phyloP scores from a whole-genome alignment of 2,888 invertebrate genomes.

The Eudemis profundana region DNA sequence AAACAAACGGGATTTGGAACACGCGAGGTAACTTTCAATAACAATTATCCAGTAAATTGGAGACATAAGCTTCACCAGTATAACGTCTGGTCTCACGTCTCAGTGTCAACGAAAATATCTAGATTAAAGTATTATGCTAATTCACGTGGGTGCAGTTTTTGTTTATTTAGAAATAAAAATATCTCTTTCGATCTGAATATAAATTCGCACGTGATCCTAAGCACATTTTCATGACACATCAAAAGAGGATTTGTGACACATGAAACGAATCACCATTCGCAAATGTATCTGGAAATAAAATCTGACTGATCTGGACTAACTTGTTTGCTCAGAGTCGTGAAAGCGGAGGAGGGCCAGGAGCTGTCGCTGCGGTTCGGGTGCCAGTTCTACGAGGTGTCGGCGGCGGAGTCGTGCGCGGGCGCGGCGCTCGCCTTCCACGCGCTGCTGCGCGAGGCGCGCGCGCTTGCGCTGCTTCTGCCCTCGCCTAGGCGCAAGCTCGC shows the following conservation, averaged over 20 bases:
- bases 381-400: slow-evolving; percentile 94
- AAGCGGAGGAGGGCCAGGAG: slow-evolving; percentile 92
- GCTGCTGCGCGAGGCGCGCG: slow-evolving; percentile 89
- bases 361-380: slow-evolving; percentile 91
- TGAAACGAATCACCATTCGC: not conserved
- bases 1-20: slow-evolving; percentile 92
- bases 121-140: too few species aligned
- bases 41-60: too few species aligned
- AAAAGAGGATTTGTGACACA: not conserved
- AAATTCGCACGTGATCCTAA: not conserved
- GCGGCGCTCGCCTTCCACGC: slow-evolving; percentile 93
- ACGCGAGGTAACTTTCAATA: slow-evolving; percentile 91
- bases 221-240: not conserved
- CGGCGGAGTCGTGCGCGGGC: slow-evolving; percentile 92
- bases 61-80: not conserved
- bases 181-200: not conserved
- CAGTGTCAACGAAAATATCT: too few species aligned
- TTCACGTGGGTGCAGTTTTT: not conserved
- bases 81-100: too few species aligned
- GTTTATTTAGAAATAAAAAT: not conserved
- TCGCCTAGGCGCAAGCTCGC: slow-evolving; percentile 90
- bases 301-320: not conserved
- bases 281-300: not conserved
- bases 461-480: slow-evolving; percentile 88
- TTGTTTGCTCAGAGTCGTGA: slow-evolving; percentile 85